Conservation (phyloP, 30 jellyfish, hydroid and myxozoan genomes). For the Pelagia noctiluca region DNA sequence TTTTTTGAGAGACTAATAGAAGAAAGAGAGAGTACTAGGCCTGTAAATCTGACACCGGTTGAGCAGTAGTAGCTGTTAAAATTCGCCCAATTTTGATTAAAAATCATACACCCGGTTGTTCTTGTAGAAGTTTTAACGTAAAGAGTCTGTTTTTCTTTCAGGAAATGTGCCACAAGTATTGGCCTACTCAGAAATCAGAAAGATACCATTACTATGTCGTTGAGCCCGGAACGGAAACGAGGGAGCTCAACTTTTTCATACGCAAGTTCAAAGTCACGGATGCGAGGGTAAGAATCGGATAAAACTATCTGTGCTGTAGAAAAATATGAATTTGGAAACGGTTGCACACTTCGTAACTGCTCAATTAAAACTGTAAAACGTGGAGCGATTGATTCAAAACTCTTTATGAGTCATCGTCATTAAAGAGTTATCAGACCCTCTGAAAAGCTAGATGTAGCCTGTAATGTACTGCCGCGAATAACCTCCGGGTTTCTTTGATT, state of each 20-base stretch:
- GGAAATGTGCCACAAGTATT: constrained; percentile 92
- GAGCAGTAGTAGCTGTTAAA: too few species aligned
- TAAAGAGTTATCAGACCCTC: too few species aligned
- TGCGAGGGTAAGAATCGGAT: constrained; percentile 83
- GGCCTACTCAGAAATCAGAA: constrained; percentile 92
- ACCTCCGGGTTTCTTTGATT: too few species aligned
- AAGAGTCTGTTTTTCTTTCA: constrained; percentile 25
- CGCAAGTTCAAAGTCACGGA: constrained; percentile 94
- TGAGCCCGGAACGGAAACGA: constrained; percentile 88
- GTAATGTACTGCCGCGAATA: too few species aligned
- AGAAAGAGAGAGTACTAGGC: too few species aligned
- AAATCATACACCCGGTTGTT: background rate
- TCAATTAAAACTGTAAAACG: background rate
- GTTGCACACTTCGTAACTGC: background rate
- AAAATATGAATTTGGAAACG: background rate
- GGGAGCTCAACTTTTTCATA: constrained; percentile 76
- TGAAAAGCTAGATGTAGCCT: too few species aligned
- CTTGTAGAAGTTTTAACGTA: background rate
- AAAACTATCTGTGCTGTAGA: background rate
- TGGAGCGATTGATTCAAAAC: too few species aligned
- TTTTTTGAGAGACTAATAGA: too few species aligned
- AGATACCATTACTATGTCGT: constrained; percentile 82
- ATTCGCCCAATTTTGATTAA: background rate
- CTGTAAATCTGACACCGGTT: too few species aligned
- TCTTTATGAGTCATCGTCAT: too few species aligned